Evolutionary conservation across 2,113 vertebrate species (phyloP).

Genomic region (Ptilorrhoa leucosticta): DNA sequence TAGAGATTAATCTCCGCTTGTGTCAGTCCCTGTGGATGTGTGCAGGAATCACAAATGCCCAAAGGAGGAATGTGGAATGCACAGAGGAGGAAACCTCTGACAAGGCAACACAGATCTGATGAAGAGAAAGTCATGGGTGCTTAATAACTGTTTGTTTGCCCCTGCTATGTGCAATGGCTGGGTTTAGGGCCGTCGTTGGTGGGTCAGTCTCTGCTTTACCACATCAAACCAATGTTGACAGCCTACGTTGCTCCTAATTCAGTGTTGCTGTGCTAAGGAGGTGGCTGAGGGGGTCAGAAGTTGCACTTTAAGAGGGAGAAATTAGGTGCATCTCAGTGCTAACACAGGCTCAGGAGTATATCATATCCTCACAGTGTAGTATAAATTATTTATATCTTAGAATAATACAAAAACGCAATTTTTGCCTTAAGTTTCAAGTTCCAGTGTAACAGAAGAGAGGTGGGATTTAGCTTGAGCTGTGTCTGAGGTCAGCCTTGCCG

Average conservation of each 20-base stretch:
- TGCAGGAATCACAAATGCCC: neutral
- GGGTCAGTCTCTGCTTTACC: neutral
- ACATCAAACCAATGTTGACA: accelerated
- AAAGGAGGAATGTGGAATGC: neutral
- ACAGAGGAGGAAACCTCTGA: neutral
- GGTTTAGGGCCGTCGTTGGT: neutral
- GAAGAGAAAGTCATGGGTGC: neutral
- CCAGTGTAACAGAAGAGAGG: neutral
- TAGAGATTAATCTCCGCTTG: neutral
- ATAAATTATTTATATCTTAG: neutral
- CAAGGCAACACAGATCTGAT: neutral
- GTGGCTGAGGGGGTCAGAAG: neutral
- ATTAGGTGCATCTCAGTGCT: neutral
- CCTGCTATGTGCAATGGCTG: neutral
- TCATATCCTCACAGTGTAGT: neutral
- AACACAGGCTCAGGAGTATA: neutral
- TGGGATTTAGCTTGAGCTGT: neutral
- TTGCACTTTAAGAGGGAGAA: neutral
- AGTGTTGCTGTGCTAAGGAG: neutral
- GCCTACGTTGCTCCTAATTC: neutral
- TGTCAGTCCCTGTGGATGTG: neutral
- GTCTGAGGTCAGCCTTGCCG: neutral
- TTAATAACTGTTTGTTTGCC: neutral
- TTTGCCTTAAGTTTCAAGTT: neutral
- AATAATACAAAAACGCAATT: neutral